phyloP scores from a whole-genome alignment of 1,140 invertebrate species.

The Bombus superbus region DNA sequence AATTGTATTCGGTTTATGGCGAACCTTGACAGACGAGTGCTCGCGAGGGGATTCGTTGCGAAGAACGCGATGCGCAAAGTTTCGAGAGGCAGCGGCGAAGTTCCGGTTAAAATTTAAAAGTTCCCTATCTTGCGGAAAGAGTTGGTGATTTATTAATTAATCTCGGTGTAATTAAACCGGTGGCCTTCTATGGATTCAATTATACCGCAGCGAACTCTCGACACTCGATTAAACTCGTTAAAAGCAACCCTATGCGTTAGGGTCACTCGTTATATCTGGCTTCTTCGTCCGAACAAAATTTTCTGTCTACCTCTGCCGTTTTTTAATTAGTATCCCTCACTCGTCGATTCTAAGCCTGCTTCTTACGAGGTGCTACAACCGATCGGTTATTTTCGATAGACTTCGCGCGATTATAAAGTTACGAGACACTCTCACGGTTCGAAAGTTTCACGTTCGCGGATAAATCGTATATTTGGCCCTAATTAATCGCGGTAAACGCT shows the following conservation, averaged over 20 bases:
- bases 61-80: conserved; percentile 1
- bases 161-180: conserved; percentile 32
- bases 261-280: not conserved
- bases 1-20: not conserved
- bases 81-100: not conserved
- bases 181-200: conserved; percentile 25
- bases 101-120: conserved; percentile 8
- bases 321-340: not conserved
- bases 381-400: too few relatives aligned
- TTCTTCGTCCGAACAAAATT: conserved; percentile 11
- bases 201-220: conserved; percentile 11
- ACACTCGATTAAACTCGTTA: conserved; percentile 40
- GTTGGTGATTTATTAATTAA: conserved; percentile 41
- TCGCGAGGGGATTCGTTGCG: not conserved
- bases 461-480: too few relatives aligned
- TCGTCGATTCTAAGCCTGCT: not conserved
- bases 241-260: conserved; percentile 19
- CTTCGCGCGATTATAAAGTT: too few relatives aligned
- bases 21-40: not conserved
- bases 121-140: not conserved
- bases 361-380: not conserved
- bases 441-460: too few relatives aligned
- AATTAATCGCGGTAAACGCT: too few relatives aligned
- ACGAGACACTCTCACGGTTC: too few relatives aligned
- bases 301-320: too few relatives aligned